Conservation (phyloP, 2,113 vertebrate species). For the Jacana jacana region DNA sequence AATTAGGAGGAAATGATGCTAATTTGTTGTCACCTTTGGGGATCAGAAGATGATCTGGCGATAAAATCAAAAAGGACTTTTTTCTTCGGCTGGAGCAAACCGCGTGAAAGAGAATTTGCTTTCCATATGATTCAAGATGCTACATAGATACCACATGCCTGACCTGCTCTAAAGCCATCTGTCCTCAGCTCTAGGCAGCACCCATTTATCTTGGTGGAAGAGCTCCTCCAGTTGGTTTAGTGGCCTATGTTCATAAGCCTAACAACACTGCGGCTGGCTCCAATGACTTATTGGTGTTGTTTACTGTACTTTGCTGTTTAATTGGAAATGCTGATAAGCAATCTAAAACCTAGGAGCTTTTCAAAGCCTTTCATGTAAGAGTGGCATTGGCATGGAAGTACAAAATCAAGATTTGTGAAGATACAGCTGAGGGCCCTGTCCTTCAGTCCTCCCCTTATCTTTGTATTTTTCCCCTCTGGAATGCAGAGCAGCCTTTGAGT, state of each 20-base stretch:
- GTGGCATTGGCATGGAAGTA: background rate
- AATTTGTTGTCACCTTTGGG: background rate
- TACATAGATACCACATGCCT: constrained; percentile 2
- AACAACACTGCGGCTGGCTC: background rate
- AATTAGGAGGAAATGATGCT: background rate
- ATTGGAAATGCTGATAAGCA: background rate
- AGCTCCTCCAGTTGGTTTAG: background rate
- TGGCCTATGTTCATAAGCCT: background rate
- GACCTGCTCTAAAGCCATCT: constrained; percentile 53
- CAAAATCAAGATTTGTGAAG: background rate
- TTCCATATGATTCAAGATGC: constrained; percentile 33
- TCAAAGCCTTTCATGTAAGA: background rate
- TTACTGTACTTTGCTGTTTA: background rate
- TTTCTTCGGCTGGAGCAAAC: constrained; percentile 26
- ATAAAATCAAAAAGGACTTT: background rate
- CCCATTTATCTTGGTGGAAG: background rate
- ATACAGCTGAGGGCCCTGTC: background rate
- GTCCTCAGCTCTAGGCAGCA: constrained; percentile 19
- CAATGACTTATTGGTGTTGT: background rate
- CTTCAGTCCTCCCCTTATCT: background rate
- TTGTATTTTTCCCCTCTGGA: background rate
- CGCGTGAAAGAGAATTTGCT: constrained; percentile 14
- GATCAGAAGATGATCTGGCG: background rate
- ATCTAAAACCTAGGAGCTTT: background rate
- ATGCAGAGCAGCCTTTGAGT: background rate